Percentiles rank a stretch among this genome's conserved stretches.
Evolutionary conservation across 2,797 vertebrate species (phyloP).

Genomic region (Psittacula echo): DNA sequence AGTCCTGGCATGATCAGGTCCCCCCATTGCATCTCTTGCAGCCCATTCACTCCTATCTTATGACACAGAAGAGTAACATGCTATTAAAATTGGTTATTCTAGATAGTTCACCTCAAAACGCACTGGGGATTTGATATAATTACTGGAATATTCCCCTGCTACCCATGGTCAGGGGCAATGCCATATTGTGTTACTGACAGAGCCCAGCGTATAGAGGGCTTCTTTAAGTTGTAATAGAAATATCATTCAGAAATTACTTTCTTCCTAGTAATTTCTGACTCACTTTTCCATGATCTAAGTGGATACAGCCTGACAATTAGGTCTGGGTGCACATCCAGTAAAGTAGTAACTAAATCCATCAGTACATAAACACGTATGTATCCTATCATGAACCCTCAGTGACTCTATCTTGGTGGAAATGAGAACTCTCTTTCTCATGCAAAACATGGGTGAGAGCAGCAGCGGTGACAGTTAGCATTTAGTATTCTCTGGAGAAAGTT

Average conservation of each 20-base stretch:
- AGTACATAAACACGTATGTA: fast-evolving
- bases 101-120: slow-evolving; percentile 42
- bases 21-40: background rate
- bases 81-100: slow-evolving; percentile 52
- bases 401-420: background rate
- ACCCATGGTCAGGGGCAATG: background rate
- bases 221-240: background rate
- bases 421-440: background rate
- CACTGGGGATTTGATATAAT: slow-evolving; percentile 33
- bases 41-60: slow-evolving; percentile 4
- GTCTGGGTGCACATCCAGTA: background rate
- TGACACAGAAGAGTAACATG: background rate
- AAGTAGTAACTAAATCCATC: background rate
- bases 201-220: fast-evolving
- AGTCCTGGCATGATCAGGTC: background rate
- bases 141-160: slow-evolving; percentile 6
- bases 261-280: slow-evolving; percentile 15
- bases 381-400: background rate
- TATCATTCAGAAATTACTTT: background rate
- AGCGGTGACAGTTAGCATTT: background rate
- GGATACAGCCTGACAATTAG: background rate
- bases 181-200: background rate
- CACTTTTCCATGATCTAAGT: background rate
- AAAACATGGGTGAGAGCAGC: background rate
- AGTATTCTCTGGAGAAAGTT: background rate